Conservation (phyloP, 2,888 invertebrate species). For the Lepidocyrtoides sp. region DNA sequence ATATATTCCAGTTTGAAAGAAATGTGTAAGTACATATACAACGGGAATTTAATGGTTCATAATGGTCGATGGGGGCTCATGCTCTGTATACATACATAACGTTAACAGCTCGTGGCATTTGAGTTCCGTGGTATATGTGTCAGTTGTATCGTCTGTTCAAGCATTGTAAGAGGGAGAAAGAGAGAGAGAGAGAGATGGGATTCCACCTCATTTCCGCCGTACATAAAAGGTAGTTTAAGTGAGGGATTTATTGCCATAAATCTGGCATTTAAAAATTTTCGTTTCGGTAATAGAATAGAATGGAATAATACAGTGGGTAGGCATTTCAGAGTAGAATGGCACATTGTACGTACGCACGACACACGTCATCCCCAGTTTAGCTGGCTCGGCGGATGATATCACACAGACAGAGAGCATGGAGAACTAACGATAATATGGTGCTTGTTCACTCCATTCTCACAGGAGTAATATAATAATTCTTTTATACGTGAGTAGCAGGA, state of each 20-base stretch:
- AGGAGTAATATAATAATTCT: no score
- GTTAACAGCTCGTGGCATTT: constrained; percentile 1
- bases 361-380: constrained; percentile 39
- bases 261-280: constrained; percentile 73
- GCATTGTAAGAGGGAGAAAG: not conserved
- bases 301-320: constrained; percentile 5
- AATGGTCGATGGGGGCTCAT: not conserved
- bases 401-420: not conserved
- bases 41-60: constrained; percentile 9
- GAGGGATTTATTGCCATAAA: constrained; percentile 76
- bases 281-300: constrained; percentile 42
- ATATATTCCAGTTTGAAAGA: not conserved
- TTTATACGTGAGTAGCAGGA: no score
- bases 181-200: constrained; percentile 60
- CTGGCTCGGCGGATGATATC: constrained; percentile 44
- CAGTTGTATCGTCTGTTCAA: constrained; percentile 66
- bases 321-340: not conserved
- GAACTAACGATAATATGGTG: not conserved
- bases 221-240: constrained; percentile 76
- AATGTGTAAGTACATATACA: not conserved
- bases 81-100: not conserved
- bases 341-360: constrained; percentile 1
- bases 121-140: constrained; percentile 45
- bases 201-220: constrained; percentile 75
- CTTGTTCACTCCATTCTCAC: constrained; percentile 6